Evolutionary conservation across 2,888 invertebrate genomes (phyloP), one percentile per base, ranked within the genome.

Genomic region (Autographa gamma): DNA sequence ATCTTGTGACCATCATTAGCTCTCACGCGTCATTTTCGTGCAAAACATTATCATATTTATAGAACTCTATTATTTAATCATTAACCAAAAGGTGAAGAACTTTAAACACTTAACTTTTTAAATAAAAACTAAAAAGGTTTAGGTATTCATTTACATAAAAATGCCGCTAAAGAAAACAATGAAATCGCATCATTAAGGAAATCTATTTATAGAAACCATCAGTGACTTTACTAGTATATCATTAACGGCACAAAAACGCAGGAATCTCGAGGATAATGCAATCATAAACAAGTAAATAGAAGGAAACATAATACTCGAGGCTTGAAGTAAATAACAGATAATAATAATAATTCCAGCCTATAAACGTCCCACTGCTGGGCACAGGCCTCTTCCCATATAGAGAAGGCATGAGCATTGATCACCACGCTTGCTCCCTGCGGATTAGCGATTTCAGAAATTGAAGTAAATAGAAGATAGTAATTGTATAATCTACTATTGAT

Each of bases 21-120:
- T 67, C 64, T 52, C 61, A 56, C 43, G 68, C 63, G 63, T 65
- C 34, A 67, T 68, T 68, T 32, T 25, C 31, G 48, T 63, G 48
- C 19, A 41, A 54, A 0, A 34, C 52, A 25, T 54, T 54, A 19
- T 56, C 54, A 25, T 71, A 48, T 73, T 69, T 69, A 34, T 19
- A 18, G 3, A 16, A 4, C 43, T 61, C 63, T 65, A 80, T 80
- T 80, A 78, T 82, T 78, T 73, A 54, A 61, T 59, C 74, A 41
- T 82, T 74, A 78, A 18, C 58, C 7, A 41, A 68, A 66, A 63
- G 43, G 71, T 73, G 61, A 63, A 60, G 41, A 64, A 43, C 18
- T 75, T 65, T 66, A 32, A 63, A 63, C 59, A 72, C 74, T 61
- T 76, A 65, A 73, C 25, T 66, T 60, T 73, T 74, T 43, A 69